Percentiles rank a stretch among this genome's conserved stretches.
These are phyloP conservation scores for Illadopsis cleaveri DNA, from an alignment of 2,113 vertebrate genomes.

Conservation along the genomic window DNA sequence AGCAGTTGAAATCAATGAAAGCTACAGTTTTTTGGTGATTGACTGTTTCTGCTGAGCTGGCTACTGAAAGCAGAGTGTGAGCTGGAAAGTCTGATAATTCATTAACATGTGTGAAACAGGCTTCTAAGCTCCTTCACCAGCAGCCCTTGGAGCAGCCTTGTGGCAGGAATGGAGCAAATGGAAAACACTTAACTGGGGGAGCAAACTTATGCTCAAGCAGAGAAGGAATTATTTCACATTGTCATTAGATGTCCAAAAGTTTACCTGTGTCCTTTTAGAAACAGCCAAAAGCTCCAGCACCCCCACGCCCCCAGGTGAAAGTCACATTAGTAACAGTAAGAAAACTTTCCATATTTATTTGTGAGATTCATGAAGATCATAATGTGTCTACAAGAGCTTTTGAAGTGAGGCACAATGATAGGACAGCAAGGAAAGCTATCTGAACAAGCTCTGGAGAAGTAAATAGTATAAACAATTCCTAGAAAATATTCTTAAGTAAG, in stretches of 20 bases:
- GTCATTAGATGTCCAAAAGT: not conserved
- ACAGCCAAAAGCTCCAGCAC: not conserved
- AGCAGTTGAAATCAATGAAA: not conserved
- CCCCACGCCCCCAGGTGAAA: not conserved
- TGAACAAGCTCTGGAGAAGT: not conserved
- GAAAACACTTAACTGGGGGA: not conserved
- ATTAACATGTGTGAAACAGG: not conserved
- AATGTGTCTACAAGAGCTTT: not conserved
- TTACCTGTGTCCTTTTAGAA: not conserved
- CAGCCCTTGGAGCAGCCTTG: slow-evolving; percentile 22
- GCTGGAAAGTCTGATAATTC: not conserved
- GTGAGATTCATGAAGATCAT: not conserved
- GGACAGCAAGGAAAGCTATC: not conserved
- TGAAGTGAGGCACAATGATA: not conserved
- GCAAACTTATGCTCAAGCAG: not conserved
- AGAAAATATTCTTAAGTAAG: not conserved
- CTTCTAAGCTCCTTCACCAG: not conserved
- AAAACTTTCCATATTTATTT: not conserved
- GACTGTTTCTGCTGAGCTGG: not conserved
- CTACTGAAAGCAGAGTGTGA: not conserved
- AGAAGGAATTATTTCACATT: not conserved
- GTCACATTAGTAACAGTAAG: not conserved
- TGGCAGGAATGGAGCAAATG: slow-evolving; percentile 9
- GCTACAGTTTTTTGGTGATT: not conserved
- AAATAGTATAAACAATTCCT: not conserved